Base-by-base conservation (phyloP, 2,888 invertebrate genomes). In the Beris chalybata region DNA sequence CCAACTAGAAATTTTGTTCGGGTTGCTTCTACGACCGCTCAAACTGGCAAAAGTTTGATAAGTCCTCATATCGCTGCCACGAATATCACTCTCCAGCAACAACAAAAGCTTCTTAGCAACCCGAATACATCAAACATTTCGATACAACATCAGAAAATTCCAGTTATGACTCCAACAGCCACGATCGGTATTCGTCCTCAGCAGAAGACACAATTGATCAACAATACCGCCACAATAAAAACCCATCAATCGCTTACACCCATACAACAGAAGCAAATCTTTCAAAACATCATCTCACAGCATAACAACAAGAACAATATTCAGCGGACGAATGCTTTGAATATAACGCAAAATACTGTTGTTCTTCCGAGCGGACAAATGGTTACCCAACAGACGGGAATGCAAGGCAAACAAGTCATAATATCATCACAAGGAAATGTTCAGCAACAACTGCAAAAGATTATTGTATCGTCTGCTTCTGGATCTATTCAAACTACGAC, bases 201-300 rank as follows among this genome's bases (percentile, higher is more conserved):
- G 66, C 73, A 70, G 31, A 74, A 73, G 63, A 63, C 70, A 52
- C 72, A 73, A 5, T 50, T 73, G 4, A 73, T 74, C 47, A 72
- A 70, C 31, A 73, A 68, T 57, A 67, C 71, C 15, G 64, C 70
- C 1, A 71, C 55, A 4, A 47, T 61, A 4, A 61, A 55, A 78
- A 75, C 78, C 0, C 75, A 78, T 3, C 78, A 78, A 57, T 47
- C 77, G 31, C 74, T 79, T 64, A 77, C 77, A 6, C 72, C 76
- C 3, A 71, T 79, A 11, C 80, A 81, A 52, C 79, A 79, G 56
- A 79, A 80, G 64, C 80, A 80, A 67, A 72, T 75, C 13, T 69
- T 76, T 31, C 76, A 76, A 67, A 75, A 74, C 55, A 70, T 79
- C 12, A 74, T 78, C 29, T 73, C 74, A 38, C 74, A 75, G 38